Conservation (phyloP, 1,140 invertebrate species). For the Ceratosolen fusciceps region DNA sequence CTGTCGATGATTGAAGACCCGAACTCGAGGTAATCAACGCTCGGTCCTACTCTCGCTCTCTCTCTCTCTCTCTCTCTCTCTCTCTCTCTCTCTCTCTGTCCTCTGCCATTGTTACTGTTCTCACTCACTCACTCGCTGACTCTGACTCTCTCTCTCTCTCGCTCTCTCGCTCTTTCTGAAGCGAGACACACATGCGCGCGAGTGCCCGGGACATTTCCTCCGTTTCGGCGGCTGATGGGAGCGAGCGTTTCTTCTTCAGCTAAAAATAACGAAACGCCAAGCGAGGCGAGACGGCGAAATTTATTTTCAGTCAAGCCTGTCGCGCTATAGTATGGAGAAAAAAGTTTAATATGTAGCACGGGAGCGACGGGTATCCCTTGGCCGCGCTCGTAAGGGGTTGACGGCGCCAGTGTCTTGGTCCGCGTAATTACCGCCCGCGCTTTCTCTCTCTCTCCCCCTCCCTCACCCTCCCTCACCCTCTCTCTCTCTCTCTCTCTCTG, state of each 20-base stretch:
- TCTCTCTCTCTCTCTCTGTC: no score
- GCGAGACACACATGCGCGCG: no score
- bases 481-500: neutral
- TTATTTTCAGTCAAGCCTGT: constrained; percentile 45
- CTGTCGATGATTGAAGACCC: constrained; percentile 63
- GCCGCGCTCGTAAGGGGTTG: constrained; percentile 40
- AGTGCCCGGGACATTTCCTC: constrained; percentile 50
- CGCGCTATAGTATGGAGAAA: constrained; percentile 21
- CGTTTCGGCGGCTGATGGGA: constrained; percentile 24
- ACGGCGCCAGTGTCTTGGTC: constrained; percentile 42
- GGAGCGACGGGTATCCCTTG: constrained; percentile 14
- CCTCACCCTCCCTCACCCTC: neutral
- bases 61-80: neutral
- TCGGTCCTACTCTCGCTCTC: constrained; percentile 27
- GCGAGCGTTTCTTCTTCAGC: constrained; percentile 19
- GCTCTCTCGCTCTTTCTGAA: constrained; percentile 24
- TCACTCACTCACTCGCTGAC: neutral
- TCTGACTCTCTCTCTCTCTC: neutral
- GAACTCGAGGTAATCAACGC: constrained; percentile 55
- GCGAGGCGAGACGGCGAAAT: constrained; percentile 43
- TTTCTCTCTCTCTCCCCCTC: neutral
- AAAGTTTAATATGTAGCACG: constrained; percentile 45
- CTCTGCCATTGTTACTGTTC: no score
- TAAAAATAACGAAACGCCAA: constrained; percentile 43
- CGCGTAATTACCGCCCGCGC: constrained; percentile 43